phyloP scores from a whole-genome alignment of 2,797 vertebrate genomes.

The Anguilla pacifica region DNA sequence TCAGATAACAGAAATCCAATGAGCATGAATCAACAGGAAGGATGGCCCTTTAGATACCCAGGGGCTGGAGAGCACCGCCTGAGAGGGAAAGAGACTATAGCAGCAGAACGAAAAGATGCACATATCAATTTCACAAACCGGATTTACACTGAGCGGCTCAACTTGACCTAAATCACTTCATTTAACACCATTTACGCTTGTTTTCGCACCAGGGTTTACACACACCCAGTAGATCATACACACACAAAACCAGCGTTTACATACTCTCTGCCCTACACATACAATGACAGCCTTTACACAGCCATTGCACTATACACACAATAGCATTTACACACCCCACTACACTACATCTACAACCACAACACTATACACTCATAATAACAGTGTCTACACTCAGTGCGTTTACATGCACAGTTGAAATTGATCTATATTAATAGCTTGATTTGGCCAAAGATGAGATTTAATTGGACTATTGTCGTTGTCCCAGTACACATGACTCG shows the following conservation, averaged over 20 bases:
- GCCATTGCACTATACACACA: too few relatives aligned
- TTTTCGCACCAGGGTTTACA: background rate
- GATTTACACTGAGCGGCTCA: background rate
- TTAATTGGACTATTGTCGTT: too few relatives aligned
- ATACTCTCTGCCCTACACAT: background rate
- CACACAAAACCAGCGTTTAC: background rate
- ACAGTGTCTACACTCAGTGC: too few relatives aligned
- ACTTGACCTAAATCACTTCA: background rate
- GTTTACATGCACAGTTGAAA: too few relatives aligned
- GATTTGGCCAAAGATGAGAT: too few relatives aligned
- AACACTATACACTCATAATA: too few relatives aligned
- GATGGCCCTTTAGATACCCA: constrained; percentile 10
- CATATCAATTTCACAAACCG: background rate
- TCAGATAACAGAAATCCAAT: constrained; percentile 12
- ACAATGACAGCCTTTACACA: too few relatives aligned
- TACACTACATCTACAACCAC: too few relatives aligned
- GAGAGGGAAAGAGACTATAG: background rate
- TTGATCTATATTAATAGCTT: too few relatives aligned
- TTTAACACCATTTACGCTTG: constrained; percentile 7
- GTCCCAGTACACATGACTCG: too few relatives aligned
- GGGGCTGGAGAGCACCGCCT: background rate
- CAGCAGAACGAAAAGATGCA: background rate
- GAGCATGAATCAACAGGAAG: background rate
- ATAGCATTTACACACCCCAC: too few relatives aligned
- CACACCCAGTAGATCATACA: background rate